Conservation (phyloP, 2,888 invertebrate genomes). For the Dynastes tityus region DNA sequence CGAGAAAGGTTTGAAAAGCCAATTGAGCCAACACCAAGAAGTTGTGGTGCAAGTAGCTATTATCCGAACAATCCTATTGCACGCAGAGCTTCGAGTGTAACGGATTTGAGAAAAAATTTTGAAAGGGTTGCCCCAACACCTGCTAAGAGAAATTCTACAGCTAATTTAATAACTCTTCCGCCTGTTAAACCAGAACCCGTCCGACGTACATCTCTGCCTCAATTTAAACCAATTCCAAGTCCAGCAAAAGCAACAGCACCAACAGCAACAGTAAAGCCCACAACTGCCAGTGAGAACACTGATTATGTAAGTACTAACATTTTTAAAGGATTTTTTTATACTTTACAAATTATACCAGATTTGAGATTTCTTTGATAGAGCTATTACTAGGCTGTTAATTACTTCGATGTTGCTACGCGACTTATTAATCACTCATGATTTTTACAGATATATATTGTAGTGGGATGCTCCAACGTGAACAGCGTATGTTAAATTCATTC, state of each 20-base stretch:
- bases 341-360: no score
- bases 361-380: no score
- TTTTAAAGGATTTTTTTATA: no score
- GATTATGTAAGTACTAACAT: conserved; percentile 18
- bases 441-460: no score
- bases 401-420: no score
- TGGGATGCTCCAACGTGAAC: no score
- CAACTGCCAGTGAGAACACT: not conserved
- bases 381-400: no score
- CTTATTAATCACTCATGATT: no score
- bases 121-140: conserved; percentile 66
- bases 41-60: not conserved
- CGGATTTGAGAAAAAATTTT: conserved; percentile 75
- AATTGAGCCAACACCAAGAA: conserved; percentile 2
- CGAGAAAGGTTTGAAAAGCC: conserved; percentile 9
- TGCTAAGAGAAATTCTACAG: conserved; percentile 42
- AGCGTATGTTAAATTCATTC: no score
- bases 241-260: not conserved
- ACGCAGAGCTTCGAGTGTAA: conserved; percentile 69
- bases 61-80: conserved; percentile 35
- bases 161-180: conserved; percentile 7
- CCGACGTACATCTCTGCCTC: conserved; percentile 51
- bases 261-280: not conserved
- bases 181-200: conserved; percentile 44
- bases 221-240: conserved; percentile 17